A percentile compares a stretch with the other conserved stretches of the same genome.
Evolutionary conservation across 2,113 vertebrate genomes (phyloP).

Genomic region (Coptodon bakossiorum): DNA sequence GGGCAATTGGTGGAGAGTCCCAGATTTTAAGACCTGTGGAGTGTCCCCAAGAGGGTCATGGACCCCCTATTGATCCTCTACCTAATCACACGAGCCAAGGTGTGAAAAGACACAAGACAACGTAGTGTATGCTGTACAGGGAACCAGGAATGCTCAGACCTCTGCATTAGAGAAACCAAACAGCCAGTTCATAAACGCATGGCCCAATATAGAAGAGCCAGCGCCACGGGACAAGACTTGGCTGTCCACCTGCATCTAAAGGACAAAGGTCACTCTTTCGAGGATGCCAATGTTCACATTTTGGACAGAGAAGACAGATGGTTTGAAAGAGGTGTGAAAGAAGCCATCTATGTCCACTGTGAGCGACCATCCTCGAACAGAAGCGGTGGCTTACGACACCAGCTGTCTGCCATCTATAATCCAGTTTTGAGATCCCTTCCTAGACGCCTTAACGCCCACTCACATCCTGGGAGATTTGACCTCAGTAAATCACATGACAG

Average conservation of each 20-base stretch:
- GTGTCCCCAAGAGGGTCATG: neutral
- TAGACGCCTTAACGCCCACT: neutral
- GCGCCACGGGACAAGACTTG: accelerated
- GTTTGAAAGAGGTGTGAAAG: neutral
- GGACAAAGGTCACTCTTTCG: neutral
- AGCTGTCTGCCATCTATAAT: neutral
- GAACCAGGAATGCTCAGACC: accelerated
- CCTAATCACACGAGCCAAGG: neutral
- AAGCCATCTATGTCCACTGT: neutral
- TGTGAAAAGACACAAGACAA: neutral
- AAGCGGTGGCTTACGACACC: accelerated
- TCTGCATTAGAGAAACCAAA: neutral
- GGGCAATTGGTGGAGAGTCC: neutral
- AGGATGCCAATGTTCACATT: neutral
- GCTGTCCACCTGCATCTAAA: neutral
- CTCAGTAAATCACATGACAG: neutral
- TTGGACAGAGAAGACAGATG: neutral
- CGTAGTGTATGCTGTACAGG: neutral
- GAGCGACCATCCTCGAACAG: neutral
- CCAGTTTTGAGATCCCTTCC: neutral
- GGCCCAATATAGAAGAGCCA: neutral
- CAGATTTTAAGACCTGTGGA: neutral
- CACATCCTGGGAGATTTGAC: neutral
- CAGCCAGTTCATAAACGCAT: neutral
- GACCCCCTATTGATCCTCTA: neutral